Conservation (phyloP, 2,113 vertebrate genomes). For the Tylochromis polylepis region DNA sequence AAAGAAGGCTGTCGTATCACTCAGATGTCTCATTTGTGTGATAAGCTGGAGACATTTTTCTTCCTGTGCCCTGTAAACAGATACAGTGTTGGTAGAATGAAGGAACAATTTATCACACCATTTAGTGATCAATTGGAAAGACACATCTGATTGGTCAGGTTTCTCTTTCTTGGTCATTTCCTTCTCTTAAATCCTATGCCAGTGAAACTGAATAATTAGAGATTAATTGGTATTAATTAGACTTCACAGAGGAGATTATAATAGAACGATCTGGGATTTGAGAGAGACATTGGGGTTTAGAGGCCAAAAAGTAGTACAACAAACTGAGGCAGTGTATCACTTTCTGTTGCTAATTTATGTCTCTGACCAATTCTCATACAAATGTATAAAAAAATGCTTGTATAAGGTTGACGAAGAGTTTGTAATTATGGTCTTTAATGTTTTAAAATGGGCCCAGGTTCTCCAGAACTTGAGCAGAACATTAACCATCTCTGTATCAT, state of each 20-base stretch:
- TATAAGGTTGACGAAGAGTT: not conserved
- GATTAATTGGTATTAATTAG: not conserved
- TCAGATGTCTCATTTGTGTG: not conserved
- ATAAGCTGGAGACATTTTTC: not conserved
- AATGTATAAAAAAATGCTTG: rapidly evolving
- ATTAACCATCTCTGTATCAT: rapidly evolving
- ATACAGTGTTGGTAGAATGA: not conserved
- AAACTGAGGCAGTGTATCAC: no score
- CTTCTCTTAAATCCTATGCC: not conserved
- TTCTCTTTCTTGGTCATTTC: not conserved
- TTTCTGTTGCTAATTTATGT: not conserved
- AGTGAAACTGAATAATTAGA: not conserved
- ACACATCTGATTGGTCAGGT: not conserved
- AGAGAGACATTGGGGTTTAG: not conserved
- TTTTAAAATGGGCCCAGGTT: not conserved
- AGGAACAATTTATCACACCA: no score
- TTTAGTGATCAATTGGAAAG: not conserved
- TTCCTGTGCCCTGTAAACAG: rapidly evolving
- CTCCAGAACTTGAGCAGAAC: not conserved
- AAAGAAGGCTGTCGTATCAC: not conserved
- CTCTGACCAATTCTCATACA: not conserved
- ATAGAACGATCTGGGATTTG: not conserved
- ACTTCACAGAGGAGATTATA: rapidly evolving
- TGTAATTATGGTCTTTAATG: no score
- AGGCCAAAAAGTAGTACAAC: no score